Percentiles rank a stretch among this genome's conserved stretches.
Conservation (phyloP, 2,113 vertebrate genomes). For the Scolopax mira region DNA sequence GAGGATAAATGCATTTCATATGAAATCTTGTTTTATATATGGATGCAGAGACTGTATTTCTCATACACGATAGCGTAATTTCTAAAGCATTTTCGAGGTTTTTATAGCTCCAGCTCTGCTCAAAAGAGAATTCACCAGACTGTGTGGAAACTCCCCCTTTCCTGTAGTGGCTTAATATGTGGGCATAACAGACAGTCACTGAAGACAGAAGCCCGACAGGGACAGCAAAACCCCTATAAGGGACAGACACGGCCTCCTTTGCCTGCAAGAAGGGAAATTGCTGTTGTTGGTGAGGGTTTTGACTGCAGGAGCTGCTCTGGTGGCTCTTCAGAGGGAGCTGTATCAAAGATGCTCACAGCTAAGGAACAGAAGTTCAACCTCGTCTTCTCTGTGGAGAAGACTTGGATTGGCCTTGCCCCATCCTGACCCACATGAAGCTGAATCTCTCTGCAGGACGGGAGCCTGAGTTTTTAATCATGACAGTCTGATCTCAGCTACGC, state of each 20-base stretch:
- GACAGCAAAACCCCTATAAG: neutral
- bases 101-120: neutral
- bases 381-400: neutral
- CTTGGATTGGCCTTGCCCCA: neutral
- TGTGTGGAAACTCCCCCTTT: neutral
- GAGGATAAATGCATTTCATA: constrained; percentile 13
- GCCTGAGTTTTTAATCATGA: accelerated
- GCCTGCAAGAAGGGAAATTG: neutral
- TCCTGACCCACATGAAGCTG: neutral
- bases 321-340: neutral
- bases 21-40: neutral
- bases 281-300: neutral
- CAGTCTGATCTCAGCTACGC: neutral
- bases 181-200: neutral
- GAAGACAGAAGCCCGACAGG: neutral
- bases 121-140: neutral
- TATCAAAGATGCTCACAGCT: accelerated
- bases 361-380: neutral
- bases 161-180: neutral
- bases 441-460: neutral
- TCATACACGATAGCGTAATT: neutral
- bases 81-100: neutral
- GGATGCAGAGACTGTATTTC: neutral
- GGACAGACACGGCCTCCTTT: neutral
- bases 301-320: neutral